phyloP scores from a whole-genome alignment of 2,797 vertebrate species.

The Gymnoscopelus braueri region DNA sequence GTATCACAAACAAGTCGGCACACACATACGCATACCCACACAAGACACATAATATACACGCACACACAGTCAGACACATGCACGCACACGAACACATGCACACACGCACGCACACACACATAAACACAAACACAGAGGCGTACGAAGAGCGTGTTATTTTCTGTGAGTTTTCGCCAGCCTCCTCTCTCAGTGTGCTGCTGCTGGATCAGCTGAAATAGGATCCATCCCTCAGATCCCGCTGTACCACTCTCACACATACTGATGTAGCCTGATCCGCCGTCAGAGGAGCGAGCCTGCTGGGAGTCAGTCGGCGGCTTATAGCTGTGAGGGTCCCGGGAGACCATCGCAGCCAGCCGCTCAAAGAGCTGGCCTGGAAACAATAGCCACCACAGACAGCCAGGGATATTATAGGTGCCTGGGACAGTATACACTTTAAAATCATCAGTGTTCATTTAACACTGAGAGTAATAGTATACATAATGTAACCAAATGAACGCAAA shows the following conservation, averaged over 20 bases:
- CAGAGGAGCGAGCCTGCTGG: constrained; percentile 72
- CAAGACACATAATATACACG: constrained; percentile 47
- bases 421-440: too few species aligned
- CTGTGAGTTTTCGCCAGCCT: constrained; percentile 57
- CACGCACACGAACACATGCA: neutral
- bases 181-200: constrained; percentile 50
- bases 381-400: constrained; percentile 47
- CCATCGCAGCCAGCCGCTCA: constrained; percentile 65
- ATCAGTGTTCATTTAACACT: too few species aligned
- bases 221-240: constrained; percentile 74
- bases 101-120: constrained; percentile 12
- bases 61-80: constrained; percentile 19
- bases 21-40: neutral
- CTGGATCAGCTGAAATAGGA: constrained; percentile 85
- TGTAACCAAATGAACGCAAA: too few species aligned
- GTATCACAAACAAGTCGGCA: too few species aligned
- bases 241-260: constrained; percentile 77
- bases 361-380: constrained; percentile 65
- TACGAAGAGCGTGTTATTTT: constrained; percentile 55
- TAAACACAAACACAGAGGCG: constrained; percentile 23
- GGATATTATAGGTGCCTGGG: constrained; percentile 17
- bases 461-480: too few species aligned
- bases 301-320: constrained; percentile 67
- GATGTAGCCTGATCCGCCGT: constrained; percentile 80
- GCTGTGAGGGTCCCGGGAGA: constrained; percentile 59